A percentile compares a stretch with the other conserved stretches of the same genome.
These are phyloP conservation scores for Chloropsis hardwickii DNA, from an alignment of 2,113 vertebrate species.

Conservation along the genomic window DNA sequence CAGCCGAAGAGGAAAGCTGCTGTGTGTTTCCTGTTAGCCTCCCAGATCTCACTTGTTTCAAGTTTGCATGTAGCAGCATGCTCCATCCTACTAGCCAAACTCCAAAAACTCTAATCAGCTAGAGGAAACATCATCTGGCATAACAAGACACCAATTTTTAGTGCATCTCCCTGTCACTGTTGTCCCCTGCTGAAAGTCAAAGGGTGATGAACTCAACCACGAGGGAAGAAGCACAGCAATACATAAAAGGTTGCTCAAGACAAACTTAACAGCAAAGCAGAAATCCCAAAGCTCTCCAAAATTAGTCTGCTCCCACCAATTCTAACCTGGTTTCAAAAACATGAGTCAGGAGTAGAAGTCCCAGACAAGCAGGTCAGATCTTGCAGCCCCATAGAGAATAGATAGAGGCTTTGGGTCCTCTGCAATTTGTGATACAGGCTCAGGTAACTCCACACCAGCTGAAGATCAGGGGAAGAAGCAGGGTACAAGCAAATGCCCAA, in stretches of 20 bases:
- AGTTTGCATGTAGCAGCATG: neutral
- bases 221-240: neutral
- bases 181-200: constrained; percentile 4
- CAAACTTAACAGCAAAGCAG: neutral
- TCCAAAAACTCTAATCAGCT: neutral
- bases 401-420: neutral
- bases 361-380: neutral
- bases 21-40: constrained; percentile 4
- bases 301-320: neutral
- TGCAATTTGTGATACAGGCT: neutral
- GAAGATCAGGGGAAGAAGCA: neutral
- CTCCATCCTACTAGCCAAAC: neutral
- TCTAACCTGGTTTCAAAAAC: neutral
- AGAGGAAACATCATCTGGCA: neutral
- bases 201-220: neutral
- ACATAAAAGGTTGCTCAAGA: neutral
- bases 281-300: neutral
- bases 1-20: neutral
- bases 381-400: neutral
- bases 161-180: neutral
- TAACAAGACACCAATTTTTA: neutral
- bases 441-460: neutral
- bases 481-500: neutral
- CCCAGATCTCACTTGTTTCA: constrained; percentile 14
- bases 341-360: neutral